Percentiles rank a stretch among this genome's conserved stretches.
phyloP scores from a whole-genome alignment of 1,140 invertebrate genomes.

The Drosophila paulistorum region DNA sequence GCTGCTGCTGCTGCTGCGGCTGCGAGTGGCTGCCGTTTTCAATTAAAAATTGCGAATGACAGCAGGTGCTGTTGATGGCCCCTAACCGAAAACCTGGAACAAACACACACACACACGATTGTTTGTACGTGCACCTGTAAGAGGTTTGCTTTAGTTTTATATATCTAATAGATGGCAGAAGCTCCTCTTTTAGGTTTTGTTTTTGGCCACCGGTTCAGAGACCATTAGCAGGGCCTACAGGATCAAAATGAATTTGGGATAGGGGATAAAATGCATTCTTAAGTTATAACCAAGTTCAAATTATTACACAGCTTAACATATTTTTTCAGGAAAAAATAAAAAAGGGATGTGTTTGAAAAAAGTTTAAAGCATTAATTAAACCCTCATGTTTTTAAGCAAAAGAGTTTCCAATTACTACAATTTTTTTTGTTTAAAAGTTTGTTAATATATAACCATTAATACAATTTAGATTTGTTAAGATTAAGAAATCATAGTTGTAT shows the following conservation, averaged over 20 bases:
- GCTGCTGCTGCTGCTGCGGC: conserved; percentile 3
- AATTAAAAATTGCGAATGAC: conserved; percentile 80
- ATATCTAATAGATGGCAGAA: conserved; percentile 14
- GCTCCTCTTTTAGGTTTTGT: background rate
- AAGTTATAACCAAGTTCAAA: background rate
- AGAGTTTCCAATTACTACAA: too few relatives aligned
- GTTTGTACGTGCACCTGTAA: conserved; percentile 49
- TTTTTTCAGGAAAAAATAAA: background rate
- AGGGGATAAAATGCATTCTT: background rate
- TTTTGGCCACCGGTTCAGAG: background rate
- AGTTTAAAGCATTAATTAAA: background rate
- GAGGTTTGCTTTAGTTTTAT: conserved; percentile 26
- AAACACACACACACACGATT: background rate
- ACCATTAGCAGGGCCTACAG: background rate
- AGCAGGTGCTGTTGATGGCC: conserved; percentile 65
- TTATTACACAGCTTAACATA: conserved; percentile 2
- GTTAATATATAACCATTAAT: too few relatives aligned
- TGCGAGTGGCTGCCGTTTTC: conserved; percentile 65
- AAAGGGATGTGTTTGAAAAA: too few relatives aligned
- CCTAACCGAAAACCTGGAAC: conserved; percentile 17
- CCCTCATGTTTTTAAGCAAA: background rate
- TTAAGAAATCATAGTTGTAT: too few relatives aligned
- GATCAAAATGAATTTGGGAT: background rate
- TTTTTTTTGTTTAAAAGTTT: too few relatives aligned
- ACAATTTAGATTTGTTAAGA: too few relatives aligned